Conservation (phyloP, 2,113 vertebrate species). For the Gallinago undulata region DNA sequence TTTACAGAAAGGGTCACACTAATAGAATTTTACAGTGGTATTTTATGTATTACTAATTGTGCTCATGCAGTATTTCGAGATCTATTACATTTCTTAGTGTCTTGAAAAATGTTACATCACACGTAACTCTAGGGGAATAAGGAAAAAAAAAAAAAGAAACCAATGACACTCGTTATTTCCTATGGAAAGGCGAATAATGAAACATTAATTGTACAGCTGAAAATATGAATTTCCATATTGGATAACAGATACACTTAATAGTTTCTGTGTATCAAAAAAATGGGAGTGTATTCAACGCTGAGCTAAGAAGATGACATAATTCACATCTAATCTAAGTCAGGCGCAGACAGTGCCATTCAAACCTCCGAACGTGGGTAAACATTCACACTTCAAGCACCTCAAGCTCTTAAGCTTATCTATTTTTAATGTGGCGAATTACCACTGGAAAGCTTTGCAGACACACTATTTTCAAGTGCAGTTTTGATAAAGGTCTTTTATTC, state of each 20-base stretch:
- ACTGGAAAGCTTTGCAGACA: background rate
- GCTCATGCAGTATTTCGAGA: background rate
- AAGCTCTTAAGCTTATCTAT: background rate
- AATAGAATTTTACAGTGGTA: background rate
- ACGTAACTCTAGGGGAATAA: background rate
- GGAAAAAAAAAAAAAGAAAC: background rate
- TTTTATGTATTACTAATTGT: background rate
- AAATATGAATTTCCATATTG: background rate
- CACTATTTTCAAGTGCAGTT: background rate
- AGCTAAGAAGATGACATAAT: background rate
- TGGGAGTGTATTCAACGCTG: background rate
- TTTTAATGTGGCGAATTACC: background rate
- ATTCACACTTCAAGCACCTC: background rate
- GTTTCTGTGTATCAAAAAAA: background rate
- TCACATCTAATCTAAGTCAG: background rate
- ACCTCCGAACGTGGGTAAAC: background rate
- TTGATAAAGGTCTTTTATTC: background rate
- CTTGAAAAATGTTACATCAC: background rate
- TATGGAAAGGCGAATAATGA: background rate
- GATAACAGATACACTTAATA: background rate
- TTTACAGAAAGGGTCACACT: background rate
- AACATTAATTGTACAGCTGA: background rate
- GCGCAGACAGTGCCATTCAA: background rate
- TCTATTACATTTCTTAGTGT: background rate
- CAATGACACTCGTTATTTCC: background rate